These are phyloP conservation scores for Brachionus rubens DNA, from an alignment of 1,140 invertebrate genomes.

Conservation along the genomic window DNA sequence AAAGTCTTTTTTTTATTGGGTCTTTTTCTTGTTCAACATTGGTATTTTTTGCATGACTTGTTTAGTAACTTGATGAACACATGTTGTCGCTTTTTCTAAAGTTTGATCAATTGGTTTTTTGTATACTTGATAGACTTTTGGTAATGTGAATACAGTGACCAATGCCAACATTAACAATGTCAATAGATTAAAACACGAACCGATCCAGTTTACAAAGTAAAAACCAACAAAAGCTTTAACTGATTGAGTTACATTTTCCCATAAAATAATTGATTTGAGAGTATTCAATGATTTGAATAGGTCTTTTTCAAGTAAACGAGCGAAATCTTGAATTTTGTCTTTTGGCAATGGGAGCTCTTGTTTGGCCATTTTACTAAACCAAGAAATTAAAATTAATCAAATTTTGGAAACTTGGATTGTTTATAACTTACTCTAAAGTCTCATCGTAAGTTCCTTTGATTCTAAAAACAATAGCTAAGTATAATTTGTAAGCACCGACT, in stretches of 20 bases:
- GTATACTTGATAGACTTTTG: slow-evolving; percentile 96
- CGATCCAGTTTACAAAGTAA: not conserved
- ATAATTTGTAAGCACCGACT: slow-evolving; percentile 86
- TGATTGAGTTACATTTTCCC: slow-evolving; percentile 92
- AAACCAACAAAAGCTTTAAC: slow-evolving; percentile 48
- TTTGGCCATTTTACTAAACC: slow-evolving; percentile 75
- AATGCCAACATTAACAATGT: slow-evolving; percentile 26
- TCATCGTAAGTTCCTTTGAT: slow-evolving; percentile 95
- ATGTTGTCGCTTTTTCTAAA: slow-evolving; percentile 7
- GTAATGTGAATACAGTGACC: slow-evolving; percentile 86
- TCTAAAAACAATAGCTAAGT: slow-evolving; percentile 89
- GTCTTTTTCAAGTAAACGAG: slow-evolving; percentile 76
- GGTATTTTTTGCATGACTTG: slow-evolving; percentile 32
- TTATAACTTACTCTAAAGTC: slow-evolving; percentile 82
- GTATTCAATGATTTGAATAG: slow-evolving; percentile 74
- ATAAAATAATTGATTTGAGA: slow-evolving; percentile 84
- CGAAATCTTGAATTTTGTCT: slow-evolving; percentile 80
- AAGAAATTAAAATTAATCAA: slow-evolving; percentile 65
- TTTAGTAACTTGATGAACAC: not conserved
- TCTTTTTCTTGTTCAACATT: slow-evolving; percentile 46
- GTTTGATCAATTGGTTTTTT: slow-evolving; percentile 63
- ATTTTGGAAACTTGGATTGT: not conserved
- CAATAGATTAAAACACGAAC: slow-evolving; percentile 14
- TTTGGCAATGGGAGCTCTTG: slow-evolving; percentile 76
- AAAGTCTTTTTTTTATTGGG: slow-evolving; percentile 23